phyloP scores from a whole-genome alignment of 2,888 invertebrate species.

The Amphipoea lucens region DNA sequence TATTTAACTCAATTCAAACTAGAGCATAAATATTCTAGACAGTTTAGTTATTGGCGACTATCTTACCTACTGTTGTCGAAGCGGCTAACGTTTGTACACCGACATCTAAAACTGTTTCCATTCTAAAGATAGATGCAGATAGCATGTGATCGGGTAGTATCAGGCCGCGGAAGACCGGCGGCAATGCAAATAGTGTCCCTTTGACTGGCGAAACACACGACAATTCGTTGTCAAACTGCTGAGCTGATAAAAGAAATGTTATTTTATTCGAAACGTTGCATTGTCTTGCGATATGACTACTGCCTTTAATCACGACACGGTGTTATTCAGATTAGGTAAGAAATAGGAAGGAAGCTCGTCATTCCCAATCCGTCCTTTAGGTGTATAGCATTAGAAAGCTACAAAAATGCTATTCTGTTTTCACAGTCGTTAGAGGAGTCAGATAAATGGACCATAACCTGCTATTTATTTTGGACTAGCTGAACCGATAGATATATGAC shows the following conservation, averaged over 20 bases:
- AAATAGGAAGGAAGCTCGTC: not conserved
- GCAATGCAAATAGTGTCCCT: conserved; percentile 59
- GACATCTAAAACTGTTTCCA: conserved; percentile 1
- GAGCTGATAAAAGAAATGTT: conserved; percentile 48
- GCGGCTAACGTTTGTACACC: not conserved
- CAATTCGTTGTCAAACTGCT: conserved; percentile 25
- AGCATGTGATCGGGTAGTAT: conserved; percentile 45
- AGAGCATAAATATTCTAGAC: not conserved
- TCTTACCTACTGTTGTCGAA: not conserved
- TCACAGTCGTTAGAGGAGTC: not conserved
- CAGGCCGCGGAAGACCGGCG: conserved; percentile 43
- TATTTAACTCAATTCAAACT: not conserved
- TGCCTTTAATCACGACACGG: conserved; percentile 23
- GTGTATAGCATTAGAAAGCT: not conserved
- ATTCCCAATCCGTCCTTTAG: not conserved
- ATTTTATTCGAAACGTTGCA: conserved; percentile 29
- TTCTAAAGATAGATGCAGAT: conserved; percentile 31
- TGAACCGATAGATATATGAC: too few species aligned
- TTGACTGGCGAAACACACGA: conserved; percentile 57
- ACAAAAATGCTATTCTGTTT: too few species aligned
- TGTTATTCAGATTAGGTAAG: not conserved
- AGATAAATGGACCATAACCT: not conserved
- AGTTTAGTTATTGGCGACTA: not conserved
- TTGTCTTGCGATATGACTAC: conserved; percentile 5
- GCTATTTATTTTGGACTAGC: too few species aligned